Conservation (phyloP, 2,888 invertebrate species). For the Eledone cirrhosa region DNA sequence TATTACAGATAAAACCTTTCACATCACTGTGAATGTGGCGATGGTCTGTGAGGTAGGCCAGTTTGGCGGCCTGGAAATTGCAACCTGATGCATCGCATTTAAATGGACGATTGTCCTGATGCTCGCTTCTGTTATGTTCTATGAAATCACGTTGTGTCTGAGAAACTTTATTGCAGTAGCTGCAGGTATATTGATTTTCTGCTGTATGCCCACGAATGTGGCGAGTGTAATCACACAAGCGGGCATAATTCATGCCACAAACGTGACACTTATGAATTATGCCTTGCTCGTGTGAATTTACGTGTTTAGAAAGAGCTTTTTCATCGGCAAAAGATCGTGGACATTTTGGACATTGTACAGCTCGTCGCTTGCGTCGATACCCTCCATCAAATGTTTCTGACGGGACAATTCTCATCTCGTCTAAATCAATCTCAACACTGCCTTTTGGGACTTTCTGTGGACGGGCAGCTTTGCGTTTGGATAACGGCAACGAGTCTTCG, state of each 20-base stretch:
- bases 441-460: conserved; percentile 12
- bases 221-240: conserved; percentile 43
- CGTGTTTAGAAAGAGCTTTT: conserved; percentile 15
- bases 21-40: conserved; percentile 45
- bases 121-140: conserved; percentile 40
- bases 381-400: background rate
- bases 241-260: conserved; percentile 42
- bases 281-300: conserved; percentile 32
- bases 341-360: conserved; percentile 27
- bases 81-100: conserved; percentile 44
- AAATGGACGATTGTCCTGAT: conserved; percentile 45
- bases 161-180: conserved; percentile 40
- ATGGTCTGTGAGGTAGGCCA: conserved; percentile 45
- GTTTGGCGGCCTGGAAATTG: conserved; percentile 41
- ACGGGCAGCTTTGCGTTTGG: conserved; percentile 15
- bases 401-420: background rate
- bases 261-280: conserved; percentile 39
- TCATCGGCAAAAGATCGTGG: conserved; percentile 25
- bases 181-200: conserved; percentile 39
- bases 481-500: background rate
- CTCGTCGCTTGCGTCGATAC: conserved; percentile 8
- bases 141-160: conserved; percentile 40
- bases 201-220: conserved; percentile 44
- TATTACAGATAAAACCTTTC: conserved; percentile 44
- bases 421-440: background rate